Conservation (phyloP, 2,797 vertebrate species). For the Sarcoramphus papa region DNA sequence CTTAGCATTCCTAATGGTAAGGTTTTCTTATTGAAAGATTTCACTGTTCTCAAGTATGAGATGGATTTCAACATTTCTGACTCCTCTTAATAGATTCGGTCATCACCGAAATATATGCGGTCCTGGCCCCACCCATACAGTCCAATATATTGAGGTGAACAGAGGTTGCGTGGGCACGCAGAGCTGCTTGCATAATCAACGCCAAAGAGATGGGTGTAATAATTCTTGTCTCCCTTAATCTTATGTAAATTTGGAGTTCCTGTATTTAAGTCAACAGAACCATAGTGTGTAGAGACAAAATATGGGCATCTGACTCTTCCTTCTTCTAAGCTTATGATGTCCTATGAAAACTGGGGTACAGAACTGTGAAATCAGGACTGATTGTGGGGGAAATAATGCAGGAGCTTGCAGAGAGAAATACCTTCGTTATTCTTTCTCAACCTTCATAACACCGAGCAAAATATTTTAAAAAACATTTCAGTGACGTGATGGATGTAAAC, state of each 20-base stretch:
- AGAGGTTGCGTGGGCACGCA: not conserved
- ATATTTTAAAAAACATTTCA: not conserved
- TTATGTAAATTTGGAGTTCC: not conserved
- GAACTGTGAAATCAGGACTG: not conserved
- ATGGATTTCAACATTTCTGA: not conserved
- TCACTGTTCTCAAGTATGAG: accelerated
- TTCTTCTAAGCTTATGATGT: not conserved
- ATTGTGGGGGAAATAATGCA: not conserved
- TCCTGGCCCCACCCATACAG: not conserved
- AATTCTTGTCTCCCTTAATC: not conserved
- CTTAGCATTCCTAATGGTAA: not conserved
- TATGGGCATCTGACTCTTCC: not conserved
- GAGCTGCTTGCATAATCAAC: not conserved
- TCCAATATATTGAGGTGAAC: not conserved
- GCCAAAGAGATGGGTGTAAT: not conserved
- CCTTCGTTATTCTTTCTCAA: not conserved
- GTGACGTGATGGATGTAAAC: slow-evolving; percentile 22
- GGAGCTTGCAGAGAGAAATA: not conserved
- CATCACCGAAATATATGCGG: not conserved
- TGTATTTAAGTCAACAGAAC: not conserved
- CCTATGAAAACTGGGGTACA: not conserved
- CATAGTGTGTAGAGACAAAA: not conserved
- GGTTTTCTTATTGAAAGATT: not conserved
- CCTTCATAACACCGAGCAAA: not conserved
- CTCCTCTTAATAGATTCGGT: not conserved